Conservation (phyloP, 2,888 invertebrate species). For the Eilema sororculum region DNA sequence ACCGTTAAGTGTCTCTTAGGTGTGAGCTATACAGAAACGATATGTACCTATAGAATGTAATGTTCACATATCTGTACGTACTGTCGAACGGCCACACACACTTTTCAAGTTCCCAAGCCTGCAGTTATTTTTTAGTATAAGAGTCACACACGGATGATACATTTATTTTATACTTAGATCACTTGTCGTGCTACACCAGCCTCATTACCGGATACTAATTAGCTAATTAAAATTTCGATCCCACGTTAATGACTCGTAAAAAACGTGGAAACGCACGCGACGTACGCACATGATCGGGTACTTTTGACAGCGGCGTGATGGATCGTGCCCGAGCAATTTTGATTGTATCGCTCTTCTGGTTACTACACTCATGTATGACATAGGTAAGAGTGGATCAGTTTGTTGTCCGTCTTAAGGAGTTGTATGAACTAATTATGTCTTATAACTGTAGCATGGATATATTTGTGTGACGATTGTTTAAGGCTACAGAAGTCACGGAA, state of each 20-base stretch:
- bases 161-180: background rate
- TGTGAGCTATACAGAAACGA: no score
- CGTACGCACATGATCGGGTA: conserved; percentile 56
- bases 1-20: no score
- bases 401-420: background rate
- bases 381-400: background rate
- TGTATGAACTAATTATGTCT: background rate
- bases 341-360: conserved; percentile 57
- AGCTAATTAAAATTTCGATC: conserved; percentile 62
- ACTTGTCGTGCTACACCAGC: background rate
- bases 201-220: conserved; percentile 53
- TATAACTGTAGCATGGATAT: no score
- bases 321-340: conserved; percentile 61
- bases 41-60: no score
- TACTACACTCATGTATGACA: background rate
- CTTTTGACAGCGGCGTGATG: conserved; percentile 71
- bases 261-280: conserved; percentile 53
- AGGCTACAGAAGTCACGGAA: no score
- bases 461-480: no score
- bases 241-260: conserved; percentile 59
- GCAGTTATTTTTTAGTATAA: background rate
- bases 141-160: background rate
- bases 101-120: background rate
- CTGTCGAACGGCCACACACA: background rate
- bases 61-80: no score